These are phyloP conservation scores for Percina caprodes DNA, from an alignment of 2,113 vertebrate species.

Conservation along the genomic window DNA sequence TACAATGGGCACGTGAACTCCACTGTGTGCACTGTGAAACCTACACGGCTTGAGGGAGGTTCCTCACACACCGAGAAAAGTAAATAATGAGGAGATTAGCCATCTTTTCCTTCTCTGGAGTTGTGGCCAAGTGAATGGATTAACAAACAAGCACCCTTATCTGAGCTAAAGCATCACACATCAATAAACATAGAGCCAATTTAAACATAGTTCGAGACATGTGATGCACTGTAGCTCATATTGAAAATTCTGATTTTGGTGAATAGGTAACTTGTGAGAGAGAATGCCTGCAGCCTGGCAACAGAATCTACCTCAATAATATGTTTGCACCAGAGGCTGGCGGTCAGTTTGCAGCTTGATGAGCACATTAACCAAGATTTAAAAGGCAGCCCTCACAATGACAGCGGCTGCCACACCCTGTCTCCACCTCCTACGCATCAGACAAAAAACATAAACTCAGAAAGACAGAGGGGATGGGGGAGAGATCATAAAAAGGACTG, in stretches of 20 bases:
- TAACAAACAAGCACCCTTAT: not conserved
- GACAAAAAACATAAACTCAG: slow-evolving; percentile 67
- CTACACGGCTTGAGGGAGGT: slow-evolving; percentile 14
- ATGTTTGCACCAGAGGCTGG: slow-evolving; percentile 4
- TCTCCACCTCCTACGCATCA: slow-evolving; percentile 67
- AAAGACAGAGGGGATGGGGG: slow-evolving; percentile 13
- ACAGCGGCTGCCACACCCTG: slow-evolving; percentile 64
- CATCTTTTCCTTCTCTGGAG: slow-evolving; percentile 16
- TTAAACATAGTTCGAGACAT: not conserved
- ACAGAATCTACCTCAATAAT: slow-evolving; percentile 45
- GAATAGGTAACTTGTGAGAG: slow-evolving; percentile 54
- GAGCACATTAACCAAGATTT: slow-evolving; percentile 26
- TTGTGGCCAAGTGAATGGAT: not conserved
- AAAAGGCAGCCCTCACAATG: slow-evolving; percentile 41
- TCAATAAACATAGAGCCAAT: not conserved
- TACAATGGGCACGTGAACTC: slow-evolving; percentile 66
- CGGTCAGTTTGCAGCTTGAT: slow-evolving; percentile 36
- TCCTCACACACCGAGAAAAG: slow-evolving; percentile 21
- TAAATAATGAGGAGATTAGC: slow-evolving; percentile 51
- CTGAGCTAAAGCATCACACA: not conserved
- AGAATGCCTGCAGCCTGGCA: slow-evolving; percentile 54
- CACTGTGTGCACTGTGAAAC: slow-evolving; percentile 21
- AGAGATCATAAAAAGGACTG: slow-evolving; percentile 23
- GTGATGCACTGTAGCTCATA: slow-evolving; percentile 39
- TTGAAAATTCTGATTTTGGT: slow-evolving; percentile 11